Percentiles rank a stretch among this genome's conserved stretches.
Conservation (phyloP, 2,888 invertebrate species). For the Ochropleura leucogaster region DNA sequence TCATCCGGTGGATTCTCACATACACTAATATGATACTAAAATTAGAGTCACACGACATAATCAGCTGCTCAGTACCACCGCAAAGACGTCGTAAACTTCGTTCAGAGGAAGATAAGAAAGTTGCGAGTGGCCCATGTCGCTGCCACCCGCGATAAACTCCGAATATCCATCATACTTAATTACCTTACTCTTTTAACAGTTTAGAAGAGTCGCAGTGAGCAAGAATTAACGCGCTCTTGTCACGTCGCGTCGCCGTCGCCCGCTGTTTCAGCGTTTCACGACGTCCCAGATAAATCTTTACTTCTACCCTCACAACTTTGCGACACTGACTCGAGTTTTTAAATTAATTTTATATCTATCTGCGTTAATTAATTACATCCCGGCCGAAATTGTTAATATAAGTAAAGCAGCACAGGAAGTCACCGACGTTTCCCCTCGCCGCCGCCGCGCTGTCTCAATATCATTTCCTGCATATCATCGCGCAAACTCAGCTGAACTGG, state of each 20-base stretch:
- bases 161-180: conserved; percentile 89
- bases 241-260: conserved; percentile 69
- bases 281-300: conserved; percentile 73
- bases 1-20: conserved; percentile 27
- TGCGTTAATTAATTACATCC: conserved; percentile 64
- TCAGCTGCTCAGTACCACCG: conserved; percentile 71
- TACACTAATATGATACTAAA: conserved; percentile 54
- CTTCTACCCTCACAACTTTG: conserved; percentile 67
- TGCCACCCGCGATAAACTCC: conserved; percentile 85
- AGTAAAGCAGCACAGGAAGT: conserved; percentile 44
- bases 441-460: conserved; percentile 27
- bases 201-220: conserved; percentile 79
- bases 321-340: conserved; percentile 67
- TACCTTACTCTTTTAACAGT: conserved; percentile 87
- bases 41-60: conserved; percentile 71
- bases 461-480: conserved; percentile 41
- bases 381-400: conserved; percentile 51
- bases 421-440: conserved; percentile 26
- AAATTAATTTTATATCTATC: conserved; percentile 67
- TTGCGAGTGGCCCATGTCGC: conserved; percentile 80
- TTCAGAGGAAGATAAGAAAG: conserved; percentile 81
- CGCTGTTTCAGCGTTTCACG: conserved; percentile 78
- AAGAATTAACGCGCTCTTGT: conserved; percentile 83
- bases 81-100: conserved; percentile 79
- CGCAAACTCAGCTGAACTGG: conserved; percentile 27